Conservation (phyloP, 2,797 vertebrate species). For the Premnoplex brunnescens region DNA sequence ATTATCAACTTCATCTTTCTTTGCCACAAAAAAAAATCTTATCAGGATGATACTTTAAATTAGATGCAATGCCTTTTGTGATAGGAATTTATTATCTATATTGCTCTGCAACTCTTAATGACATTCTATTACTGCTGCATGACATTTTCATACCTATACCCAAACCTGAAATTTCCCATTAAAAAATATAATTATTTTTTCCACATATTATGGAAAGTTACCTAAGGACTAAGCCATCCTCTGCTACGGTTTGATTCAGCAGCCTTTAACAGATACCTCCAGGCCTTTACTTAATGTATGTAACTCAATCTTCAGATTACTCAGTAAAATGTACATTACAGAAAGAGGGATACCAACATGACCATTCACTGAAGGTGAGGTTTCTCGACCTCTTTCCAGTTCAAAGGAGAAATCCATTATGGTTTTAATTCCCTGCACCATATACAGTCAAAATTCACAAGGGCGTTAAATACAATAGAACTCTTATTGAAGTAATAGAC, state of each 20-base stretch:
- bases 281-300: neutral
- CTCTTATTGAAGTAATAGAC: neutral
- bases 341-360: neutral
- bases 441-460: neutral
- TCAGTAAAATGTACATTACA: neutral
- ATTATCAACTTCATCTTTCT: neutral
- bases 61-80: neutral
- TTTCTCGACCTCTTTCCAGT: neutral
- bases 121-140: neutral
- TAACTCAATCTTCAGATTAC: neutral
- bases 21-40: neutral
- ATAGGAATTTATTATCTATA: neutral
- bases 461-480: conserved; percentile 22
- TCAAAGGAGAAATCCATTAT: conserved; percentile 47
- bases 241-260: neutral
- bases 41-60: neutral
- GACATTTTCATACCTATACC: neutral
- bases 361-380: neutral
- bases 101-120: neutral
- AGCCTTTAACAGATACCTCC: neutral
- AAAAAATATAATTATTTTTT: neutral
- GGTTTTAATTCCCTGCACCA: conserved; percentile 8
- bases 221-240: neutral
- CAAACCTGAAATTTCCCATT: neutral
- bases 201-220: neutral